Conservation (phyloP, 1,140 invertebrate genomes). For the Drosophila paulistorum region DNA sequence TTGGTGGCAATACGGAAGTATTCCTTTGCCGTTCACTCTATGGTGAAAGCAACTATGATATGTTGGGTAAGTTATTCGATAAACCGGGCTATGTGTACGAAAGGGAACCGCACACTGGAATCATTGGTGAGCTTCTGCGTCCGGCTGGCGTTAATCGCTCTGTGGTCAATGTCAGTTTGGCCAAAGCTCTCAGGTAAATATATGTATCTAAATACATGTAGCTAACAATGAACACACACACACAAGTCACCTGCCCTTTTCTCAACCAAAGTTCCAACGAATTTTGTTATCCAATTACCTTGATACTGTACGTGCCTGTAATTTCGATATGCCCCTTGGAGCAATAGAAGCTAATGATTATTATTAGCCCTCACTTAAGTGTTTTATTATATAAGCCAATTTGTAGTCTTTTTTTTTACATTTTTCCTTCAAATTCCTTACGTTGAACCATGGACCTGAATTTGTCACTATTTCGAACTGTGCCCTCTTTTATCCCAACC, state of each 20-base stretch:
- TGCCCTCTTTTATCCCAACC: neutral
- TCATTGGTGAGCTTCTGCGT: slow-evolving; percentile 85
- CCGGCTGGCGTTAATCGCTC: slow-evolving; percentile 72
- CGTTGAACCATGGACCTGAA: too few species aligned
- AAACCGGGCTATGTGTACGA: slow-evolving; percentile 85
- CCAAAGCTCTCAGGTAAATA: slow-evolving; percentile 76
- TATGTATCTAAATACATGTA: slow-evolving; percentile 35
- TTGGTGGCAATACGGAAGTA: slow-evolving; percentile 84
- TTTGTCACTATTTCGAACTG: too few species aligned
- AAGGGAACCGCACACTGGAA: slow-evolving; percentile 83
- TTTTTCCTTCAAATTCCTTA: slow-evolving; percentile 16
- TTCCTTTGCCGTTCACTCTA: slow-evolving; percentile 87
- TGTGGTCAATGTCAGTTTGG: slow-evolving; percentile 75
- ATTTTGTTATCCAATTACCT: slow-evolving; percentile 79
- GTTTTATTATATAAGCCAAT: slow-evolving; percentile 39
- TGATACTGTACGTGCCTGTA: slow-evolving; percentile 82
- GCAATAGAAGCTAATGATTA: slow-evolving; percentile 29
- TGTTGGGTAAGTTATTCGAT: slow-evolving; percentile 86
- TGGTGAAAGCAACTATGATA: slow-evolving; percentile 83
- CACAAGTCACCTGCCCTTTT: slow-evolving; percentile 18
- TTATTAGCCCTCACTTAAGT: slow-evolving; percentile 24
- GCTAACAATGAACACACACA: slow-evolving; percentile 23
- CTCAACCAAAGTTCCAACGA: slow-evolving; percentile 45
- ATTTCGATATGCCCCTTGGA: slow-evolving; percentile 60
- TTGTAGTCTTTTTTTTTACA: slow-evolving; percentile 25